Conservation (phyloP, 1,140 invertebrate species). For the Macrosteles quadrilineatus region DNA sequence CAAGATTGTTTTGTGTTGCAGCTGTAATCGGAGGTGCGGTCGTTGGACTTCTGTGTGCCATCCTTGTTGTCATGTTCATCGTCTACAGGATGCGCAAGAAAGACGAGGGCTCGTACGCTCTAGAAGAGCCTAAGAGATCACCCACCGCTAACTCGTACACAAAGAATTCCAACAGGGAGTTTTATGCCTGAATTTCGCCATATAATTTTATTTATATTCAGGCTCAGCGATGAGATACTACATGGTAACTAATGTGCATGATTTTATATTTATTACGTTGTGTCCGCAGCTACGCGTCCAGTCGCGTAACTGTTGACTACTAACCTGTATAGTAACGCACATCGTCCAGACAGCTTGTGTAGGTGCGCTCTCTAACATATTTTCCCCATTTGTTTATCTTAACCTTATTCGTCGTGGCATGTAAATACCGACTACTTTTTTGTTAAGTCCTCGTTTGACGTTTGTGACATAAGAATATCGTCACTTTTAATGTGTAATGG, state of each 20-base stretch:
- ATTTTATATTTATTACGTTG: slow-evolving; percentile 23
- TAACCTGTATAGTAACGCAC: slow-evolving; percentile 8
- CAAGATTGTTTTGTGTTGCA: slow-evolving; percentile 58
- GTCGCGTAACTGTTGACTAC: not conserved
- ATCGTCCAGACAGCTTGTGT: not conserved
- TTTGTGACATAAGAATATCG: not conserved
- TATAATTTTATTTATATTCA: slow-evolving; percentile 27
- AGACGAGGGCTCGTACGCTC: slow-evolving; percentile 97
- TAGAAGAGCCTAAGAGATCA: slow-evolving; percentile 95
- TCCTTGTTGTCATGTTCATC: slow-evolving; percentile 99
- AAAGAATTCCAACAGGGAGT: slow-evolving; percentile 89
- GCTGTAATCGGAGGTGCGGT: slow-evolving; percentile 98
- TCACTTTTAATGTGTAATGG: not conserved
- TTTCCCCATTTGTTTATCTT: not conserved
- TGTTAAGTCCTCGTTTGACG: not conserved
- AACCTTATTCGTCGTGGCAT: not conserved
- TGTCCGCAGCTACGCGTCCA: not conserved
- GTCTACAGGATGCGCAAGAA: slow-evolving; percentile 99
- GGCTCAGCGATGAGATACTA: slow-evolving; percentile 21
- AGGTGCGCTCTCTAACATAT: not conserved
- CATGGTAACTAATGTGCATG: slow-evolving; percentile 30
- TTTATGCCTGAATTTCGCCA: slow-evolving; percentile 79
- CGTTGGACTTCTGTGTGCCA: slow-evolving; percentile 94
- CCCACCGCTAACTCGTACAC: slow-evolving; percentile 88
- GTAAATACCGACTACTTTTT: not conserved